Percentiles rank a stretch among this genome's conserved stretches.
These are phyloP conservation scores for Charina bottae DNA, from an alignment of 2,113 vertebrate genomes.

Conservation along the genomic window DNA sequence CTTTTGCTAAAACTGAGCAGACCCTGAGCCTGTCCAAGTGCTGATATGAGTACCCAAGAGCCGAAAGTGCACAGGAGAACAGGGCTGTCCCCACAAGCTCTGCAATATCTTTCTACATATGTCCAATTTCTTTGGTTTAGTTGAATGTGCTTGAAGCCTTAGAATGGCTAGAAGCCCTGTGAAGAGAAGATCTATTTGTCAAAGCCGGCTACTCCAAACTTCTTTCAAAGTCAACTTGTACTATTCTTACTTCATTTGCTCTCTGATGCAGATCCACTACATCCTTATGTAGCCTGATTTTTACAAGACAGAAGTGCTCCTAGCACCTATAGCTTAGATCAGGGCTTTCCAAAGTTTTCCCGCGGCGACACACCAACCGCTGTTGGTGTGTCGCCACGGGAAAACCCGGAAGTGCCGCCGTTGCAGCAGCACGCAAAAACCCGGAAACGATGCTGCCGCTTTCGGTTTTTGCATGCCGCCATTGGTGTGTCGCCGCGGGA, in stretches of 20 bases:
- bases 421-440: too few species aligned
- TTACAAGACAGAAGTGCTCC: neutral
- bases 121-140: neutral
- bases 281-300: neutral
- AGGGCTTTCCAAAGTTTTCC: too few species aligned
- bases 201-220: neutral
- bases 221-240: neutral
- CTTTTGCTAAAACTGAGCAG: neutral
- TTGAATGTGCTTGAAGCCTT: neutral
- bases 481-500: too few species aligned
- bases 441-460: too few species aligned
- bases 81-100: neutral
- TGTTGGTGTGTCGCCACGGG: too few species aligned
- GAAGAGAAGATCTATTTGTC: neutral
- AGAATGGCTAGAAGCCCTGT: neutral
- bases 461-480: too few species aligned
- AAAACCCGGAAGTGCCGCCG: too few species aligned
- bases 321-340: neutral
- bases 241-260: neutral
- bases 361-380: too few species aligned
- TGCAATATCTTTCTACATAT: neutral
- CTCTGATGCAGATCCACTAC: neutral
- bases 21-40: neutral
- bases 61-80: neutral
- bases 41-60: neutral